phyloP scores from a whole-genome alignment of 1,140 invertebrate species.

The Pygmarrhopalites habei region DNA sequence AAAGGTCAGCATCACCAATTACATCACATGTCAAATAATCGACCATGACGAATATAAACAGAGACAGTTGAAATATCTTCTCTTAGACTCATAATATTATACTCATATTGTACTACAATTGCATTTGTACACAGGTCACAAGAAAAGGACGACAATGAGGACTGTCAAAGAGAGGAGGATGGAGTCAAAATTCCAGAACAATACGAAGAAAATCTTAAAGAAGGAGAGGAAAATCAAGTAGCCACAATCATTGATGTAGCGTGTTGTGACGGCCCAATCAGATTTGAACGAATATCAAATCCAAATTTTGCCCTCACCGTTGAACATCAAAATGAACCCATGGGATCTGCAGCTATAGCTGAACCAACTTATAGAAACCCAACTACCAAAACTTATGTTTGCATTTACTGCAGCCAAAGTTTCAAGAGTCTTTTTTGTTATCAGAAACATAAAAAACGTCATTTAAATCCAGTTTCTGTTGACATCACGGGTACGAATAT shows the following conservation, averaged over 20 bases:
- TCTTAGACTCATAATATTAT: no score
- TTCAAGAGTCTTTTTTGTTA: slow-evolving; percentile 77
- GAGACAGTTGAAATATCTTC: no score
- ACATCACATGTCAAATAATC: no score
- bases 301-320: slow-evolving; percentile 56
- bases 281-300: slow-evolving; percentile 69
- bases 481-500: slow-evolving; percentile 38
- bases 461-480: slow-evolving; percentile 50
- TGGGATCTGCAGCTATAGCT: not conserved
- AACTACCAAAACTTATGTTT: slow-evolving; percentile 52
- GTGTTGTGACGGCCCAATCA: slow-evolving; percentile 77
- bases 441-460: slow-evolving; percentile 66
- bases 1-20: no score
- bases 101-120: no score
- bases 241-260: slow-evolving; percentile 66
- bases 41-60: no score
- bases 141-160: no score
- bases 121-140: no score
- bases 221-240: not conserved
- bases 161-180: no score
- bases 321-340: slow-evolving; percentile 31
- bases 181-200: no score
- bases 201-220: no score
- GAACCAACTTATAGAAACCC: not conserved
- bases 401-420: slow-evolving; percentile 67